These are phyloP conservation scores for Heliconius eleuchia DNA, from an alignment of 1,140 invertebrate species.

Conservation along the genomic window DNA sequence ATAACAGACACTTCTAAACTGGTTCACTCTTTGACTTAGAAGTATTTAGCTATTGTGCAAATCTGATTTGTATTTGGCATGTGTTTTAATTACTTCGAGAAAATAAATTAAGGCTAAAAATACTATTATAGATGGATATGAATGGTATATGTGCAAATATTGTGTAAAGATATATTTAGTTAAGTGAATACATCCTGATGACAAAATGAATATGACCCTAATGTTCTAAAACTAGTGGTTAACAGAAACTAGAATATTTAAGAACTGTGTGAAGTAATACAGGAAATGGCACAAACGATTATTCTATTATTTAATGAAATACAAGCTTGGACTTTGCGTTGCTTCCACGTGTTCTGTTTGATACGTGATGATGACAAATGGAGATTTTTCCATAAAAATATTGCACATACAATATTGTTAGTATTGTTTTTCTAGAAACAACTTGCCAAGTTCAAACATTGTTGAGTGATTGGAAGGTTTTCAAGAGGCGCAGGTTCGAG, in stretches of 20 bases:
- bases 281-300: constrained; percentile 21
- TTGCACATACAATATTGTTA: neutral
- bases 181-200: constrained; percentile 32
- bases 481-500: too few relatives aligned
- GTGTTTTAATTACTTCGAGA: neutral
- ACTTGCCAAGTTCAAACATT: too few relatives aligned
- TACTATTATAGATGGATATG: neutral
- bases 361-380: neutral
- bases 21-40: too few relatives aligned
- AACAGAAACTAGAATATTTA: constrained; percentile 22
- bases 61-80: neutral
- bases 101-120: neutral
- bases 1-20: neutral
- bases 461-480: too few relatives aligned
- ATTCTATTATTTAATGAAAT: constrained; percentile 19
- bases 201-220: constrained; percentile 35
- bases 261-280: constrained; percentile 29
- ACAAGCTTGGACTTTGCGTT: constrained; percentile 17
- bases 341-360: neutral
- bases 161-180: constrained; percentile 11
- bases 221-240: constrained; percentile 25
- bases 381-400: neutral
- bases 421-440: neutral
- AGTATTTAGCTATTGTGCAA: too few relatives aligned
- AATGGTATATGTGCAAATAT: neutral